A percentile compares a stretch with the other conserved stretches of the same genome.
Conservation (phyloP, 2,888 invertebrate genomes). For the Dynastes maya region DNA sequence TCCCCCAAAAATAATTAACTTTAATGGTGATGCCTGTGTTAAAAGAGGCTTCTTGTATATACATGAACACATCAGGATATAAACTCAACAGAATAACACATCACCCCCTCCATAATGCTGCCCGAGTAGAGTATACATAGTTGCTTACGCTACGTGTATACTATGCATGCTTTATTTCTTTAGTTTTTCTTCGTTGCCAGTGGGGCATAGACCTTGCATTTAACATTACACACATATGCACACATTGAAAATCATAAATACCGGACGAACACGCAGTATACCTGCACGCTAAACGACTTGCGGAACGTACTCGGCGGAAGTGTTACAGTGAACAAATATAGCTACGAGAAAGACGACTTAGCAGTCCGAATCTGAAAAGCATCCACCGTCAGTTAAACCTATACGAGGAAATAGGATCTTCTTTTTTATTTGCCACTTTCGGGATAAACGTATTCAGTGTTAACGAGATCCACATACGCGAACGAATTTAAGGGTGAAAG, state of each 20-base stretch:
- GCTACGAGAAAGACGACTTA: neutral
- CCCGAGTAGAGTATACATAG: slow-evolving; percentile 39
- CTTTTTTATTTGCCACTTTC: neutral
- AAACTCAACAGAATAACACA: slow-evolving; percentile 34
- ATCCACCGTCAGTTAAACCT: neutral
- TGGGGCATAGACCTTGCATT: slow-evolving; percentile 49
- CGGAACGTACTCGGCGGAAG: slow-evolving; percentile 48
- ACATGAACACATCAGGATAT: slow-evolving; percentile 23
- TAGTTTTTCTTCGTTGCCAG: slow-evolving; percentile 48
- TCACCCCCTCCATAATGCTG: slow-evolving; percentile 43
- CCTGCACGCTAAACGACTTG: slow-evolving; percentile 30
- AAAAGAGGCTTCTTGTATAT: slow-evolving; percentile 18
- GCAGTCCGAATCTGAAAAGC: neutral
- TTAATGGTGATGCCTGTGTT: slow-evolving; percentile 27
- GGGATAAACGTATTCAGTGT: neutral
- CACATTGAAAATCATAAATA: slow-evolving; percentile 44
- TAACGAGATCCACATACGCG: neutral
- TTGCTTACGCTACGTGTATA: slow-evolving; percentile 36
- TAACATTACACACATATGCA: slow-evolving; percentile 26
- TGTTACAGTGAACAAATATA: slow-evolving; percentile 50
- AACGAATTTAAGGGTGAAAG: neutral
- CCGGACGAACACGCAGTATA: slow-evolving; percentile 30
- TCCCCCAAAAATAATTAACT: slow-evolving; percentile 21
- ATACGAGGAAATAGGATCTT: too few species aligned
- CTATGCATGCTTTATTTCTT: slow-evolving; percentile 45